Base-by-base conservation (phyloP, 2,888 invertebrate species). In the Drosophila parthenogenetica region DNA sequence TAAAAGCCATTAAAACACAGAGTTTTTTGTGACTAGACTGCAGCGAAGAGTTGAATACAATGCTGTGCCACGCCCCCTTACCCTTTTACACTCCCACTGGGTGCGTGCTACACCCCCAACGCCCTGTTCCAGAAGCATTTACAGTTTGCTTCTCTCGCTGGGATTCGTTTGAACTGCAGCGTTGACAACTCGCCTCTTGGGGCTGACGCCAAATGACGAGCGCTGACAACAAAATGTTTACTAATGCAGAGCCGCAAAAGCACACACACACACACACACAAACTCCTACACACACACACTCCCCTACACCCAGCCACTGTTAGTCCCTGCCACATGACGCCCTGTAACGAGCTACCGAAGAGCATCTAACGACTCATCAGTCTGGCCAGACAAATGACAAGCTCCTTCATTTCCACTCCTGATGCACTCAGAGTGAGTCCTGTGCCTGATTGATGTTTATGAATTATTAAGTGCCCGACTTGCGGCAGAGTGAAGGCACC, bases 161-260 rank as follows among this genome's bases (percentile, higher is more conserved):
- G 7, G 40, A 13, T 40, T 16, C 17, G 32, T 50, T 35, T 25
- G 32, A 65, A 29, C 57, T 35, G 48, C 46, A 43, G 43, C 10
- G 43, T 29, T 39, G 65, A 45, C 54, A 62, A 40, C 48, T 62
- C 68, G 49, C 51, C 68, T 42, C 49, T 19, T 17, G 72, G 61
- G 59, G 64, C 54, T 76, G 77, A 85, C 77, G 79, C 80, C 62
- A 77, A 81, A 81, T 88, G 87, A 86, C 84, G 89, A 88, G 64
- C 78, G 70, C 50, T 81, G 83, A 87, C 89, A 83, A 87, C 87
- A 81, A 88, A 84, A 84, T 83, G 84, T 81, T 88, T 73, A 87
- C 83, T 87, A 83, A 83, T 81, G 84, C 89, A 83, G 55, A 50
- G 58, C 40, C 62, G 45, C 60, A 72, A 25, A 17, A 32, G 48